These are phyloP conservation scores for Hafferia zeledoni DNA, from an alignment of 2,797 vertebrate species.

Conservation along the genomic window DNA sequence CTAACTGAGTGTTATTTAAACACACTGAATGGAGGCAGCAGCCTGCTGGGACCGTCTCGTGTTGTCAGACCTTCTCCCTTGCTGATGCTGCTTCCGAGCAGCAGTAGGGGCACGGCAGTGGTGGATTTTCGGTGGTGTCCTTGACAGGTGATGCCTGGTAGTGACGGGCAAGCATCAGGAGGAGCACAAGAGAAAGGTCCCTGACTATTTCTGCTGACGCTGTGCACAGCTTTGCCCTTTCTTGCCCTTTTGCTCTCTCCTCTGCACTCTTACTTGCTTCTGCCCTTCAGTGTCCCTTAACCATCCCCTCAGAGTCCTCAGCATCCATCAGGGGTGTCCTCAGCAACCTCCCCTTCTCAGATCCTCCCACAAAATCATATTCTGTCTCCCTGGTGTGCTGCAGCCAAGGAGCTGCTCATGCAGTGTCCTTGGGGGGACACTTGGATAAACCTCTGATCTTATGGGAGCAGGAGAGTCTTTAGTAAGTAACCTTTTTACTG, in stretches of 20 bases:
- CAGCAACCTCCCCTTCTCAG: background rate
- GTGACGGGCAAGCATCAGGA: accelerated
- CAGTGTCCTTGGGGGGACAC: background rate
- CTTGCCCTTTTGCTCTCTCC: background rate
- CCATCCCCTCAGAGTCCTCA: background rate
- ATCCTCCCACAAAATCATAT: background rate
- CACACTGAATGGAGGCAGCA: conserved; percentile 17
- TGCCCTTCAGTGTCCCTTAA: background rate
- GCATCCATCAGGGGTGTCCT: background rate
- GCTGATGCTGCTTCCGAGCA: background rate
- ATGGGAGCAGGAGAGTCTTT: background rate
- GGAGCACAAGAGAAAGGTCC: accelerated
- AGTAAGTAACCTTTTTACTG: background rate
- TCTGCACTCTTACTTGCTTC: accelerated
- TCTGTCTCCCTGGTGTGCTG: accelerated
- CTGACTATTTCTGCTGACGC: accelerated
- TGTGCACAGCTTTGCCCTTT: background rate
- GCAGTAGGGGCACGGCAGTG: accelerated
- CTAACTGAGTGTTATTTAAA: conserved; percentile 70
- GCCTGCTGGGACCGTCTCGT: conserved; percentile 2
- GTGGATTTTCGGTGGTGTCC: background rate
- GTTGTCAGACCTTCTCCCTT: background rate
- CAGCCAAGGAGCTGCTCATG: accelerated
- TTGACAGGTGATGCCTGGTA: accelerated
- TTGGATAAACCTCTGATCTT: background rate